Conservation (phyloP, 2,797 vertebrate species). For the Paratrypauchen microcephalus region DNA sequence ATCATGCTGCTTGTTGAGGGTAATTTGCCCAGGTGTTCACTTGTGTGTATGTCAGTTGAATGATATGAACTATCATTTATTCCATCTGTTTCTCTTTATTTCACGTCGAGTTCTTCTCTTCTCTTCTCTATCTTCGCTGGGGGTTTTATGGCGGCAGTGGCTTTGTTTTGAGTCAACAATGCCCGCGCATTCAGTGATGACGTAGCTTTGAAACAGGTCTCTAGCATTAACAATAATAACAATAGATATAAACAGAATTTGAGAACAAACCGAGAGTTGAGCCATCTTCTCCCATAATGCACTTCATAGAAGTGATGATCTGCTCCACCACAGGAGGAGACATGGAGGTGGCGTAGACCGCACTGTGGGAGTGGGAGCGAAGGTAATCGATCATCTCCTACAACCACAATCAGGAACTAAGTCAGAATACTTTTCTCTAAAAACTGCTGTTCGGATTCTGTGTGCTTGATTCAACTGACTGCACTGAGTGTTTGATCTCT, state of each 20-base stretch:
- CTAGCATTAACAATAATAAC: background rate
- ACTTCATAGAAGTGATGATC: slow-evolving; percentile 92
- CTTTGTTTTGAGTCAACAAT: too few species aligned
- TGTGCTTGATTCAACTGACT: background rate
- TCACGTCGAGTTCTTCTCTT: too few species aligned
- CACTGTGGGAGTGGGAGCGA: slow-evolving; percentile 88
- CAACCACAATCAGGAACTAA: slow-evolving; percentile 15
- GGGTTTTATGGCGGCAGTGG: too few species aligned
- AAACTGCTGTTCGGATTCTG: background rate
- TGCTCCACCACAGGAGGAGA: slow-evolving; percentile 87
- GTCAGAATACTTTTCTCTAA: slow-evolving; percentile 28
- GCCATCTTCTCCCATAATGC: slow-evolving; percentile 95
- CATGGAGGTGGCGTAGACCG: slow-evolving; percentile 89
- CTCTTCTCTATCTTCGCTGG: too few species aligned
- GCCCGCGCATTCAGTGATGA: too few species aligned
- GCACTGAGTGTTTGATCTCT: background rate
- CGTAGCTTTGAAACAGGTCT: too few species aligned
- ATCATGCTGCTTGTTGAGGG: too few species aligned
- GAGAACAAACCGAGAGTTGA: slow-evolving; percentile 78
- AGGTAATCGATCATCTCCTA: slow-evolving; percentile 91
- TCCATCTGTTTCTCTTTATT: too few species aligned
- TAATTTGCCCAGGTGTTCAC: too few species aligned
- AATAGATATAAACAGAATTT: slow-evolving; percentile 44
- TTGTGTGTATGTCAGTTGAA: too few species aligned
- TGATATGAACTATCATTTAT: too few species aligned